phyloP scores from a whole-genome alignment of 2,888 invertebrate genomes.

The Branchinecta sandiegonensis region DNA sequence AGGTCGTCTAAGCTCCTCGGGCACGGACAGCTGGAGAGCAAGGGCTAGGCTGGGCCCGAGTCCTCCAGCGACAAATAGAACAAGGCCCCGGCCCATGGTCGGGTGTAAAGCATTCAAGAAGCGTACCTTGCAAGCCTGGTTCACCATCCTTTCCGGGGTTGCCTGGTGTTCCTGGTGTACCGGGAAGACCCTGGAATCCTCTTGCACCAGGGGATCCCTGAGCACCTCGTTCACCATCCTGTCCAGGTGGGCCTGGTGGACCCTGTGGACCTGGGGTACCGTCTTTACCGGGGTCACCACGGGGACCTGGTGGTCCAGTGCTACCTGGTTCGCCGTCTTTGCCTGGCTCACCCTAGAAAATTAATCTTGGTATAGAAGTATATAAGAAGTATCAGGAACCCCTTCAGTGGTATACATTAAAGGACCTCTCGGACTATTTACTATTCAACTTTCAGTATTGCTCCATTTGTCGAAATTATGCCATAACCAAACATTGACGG shows the following conservation, averaged over 20 bases:
- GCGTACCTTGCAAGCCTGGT: constrained; percentile 43
- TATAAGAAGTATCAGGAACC: neutral
- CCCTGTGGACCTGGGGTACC: constrained; percentile 38
- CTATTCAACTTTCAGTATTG: no score
- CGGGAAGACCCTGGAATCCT: constrained; percentile 68
- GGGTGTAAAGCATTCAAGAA: neutral
- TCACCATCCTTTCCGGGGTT: constrained; percentile 66
- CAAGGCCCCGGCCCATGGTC: no score
- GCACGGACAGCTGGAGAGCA: no score
- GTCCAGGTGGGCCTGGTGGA: constrained; percentile 51
- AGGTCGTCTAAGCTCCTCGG: no score
- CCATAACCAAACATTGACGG: no score
- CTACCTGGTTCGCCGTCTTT: constrained; percentile 61
- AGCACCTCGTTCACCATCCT: constrained; percentile 57
- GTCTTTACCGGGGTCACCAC: constrained; percentile 58
- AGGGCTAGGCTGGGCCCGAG: no score
- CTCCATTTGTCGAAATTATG: no score
- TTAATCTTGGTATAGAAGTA: neutral
- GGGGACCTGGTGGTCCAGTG: constrained; percentile 57
- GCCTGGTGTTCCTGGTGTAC: constrained; percentile 55
- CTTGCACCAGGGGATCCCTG: constrained; percentile 59
- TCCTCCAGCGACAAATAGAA: no score
- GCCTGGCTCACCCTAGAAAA: constrained; percentile 53
- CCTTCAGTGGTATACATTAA: no score
- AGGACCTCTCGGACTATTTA: no score